phyloP scores from a whole-genome alignment of 2,888 invertebrate genomes.

The Lasiommata megera region DNA sequence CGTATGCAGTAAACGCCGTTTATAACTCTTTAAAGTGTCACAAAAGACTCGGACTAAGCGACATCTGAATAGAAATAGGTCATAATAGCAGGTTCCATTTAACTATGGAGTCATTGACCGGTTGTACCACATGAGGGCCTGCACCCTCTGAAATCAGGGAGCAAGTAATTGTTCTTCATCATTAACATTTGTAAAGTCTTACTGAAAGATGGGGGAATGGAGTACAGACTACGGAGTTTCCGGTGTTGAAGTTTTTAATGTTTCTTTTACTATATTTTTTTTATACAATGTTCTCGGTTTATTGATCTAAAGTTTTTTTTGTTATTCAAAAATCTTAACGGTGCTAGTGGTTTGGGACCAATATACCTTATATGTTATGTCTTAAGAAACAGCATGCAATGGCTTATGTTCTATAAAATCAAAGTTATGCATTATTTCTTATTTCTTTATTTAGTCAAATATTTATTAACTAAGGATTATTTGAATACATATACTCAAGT shows the following conservation, averaged over 20 bases:
- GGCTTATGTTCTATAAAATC: no score
- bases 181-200: constrained; percentile 31
- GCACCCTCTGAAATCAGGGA: constrained; percentile 43
- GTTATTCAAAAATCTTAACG: not conserved
- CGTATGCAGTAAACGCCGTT: no score
- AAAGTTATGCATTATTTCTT: no score
- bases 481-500: no score
- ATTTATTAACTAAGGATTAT: no score
- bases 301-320: not conserved
- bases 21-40: not conserved
- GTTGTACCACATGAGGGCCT: constrained; percentile 45
- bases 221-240: constrained; percentile 10
- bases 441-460: no score
- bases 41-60: constrained; percentile 18
- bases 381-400: no score
- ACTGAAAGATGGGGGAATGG: constrained; percentile 29
- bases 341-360: no score
- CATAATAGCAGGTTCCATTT: constrained; percentile 46
- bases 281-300: no score
- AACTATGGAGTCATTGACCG: constrained; percentile 37
- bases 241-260: constrained; percentile 16
- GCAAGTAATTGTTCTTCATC: constrained; percentile 43
- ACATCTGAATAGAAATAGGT: constrained; percentile 36
- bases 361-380: no score
- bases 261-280: constrained; percentile 1